These are phyloP conservation scores for Rissa tridactyla DNA, from an alignment of 2,113 vertebrate genomes.

Conservation along the genomic window DNA sequence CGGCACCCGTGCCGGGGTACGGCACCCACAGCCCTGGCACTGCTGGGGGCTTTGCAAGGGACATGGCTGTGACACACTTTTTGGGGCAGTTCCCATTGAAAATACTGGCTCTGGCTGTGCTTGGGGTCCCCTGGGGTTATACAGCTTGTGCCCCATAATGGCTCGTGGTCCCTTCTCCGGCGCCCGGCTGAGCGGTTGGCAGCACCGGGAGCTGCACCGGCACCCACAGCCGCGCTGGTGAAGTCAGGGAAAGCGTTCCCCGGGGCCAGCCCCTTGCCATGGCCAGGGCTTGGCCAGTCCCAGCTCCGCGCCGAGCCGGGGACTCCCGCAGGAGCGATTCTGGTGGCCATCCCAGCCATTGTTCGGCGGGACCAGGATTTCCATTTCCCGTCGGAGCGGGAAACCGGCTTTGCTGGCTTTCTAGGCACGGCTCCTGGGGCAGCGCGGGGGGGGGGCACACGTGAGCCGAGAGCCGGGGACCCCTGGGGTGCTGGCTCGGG, in stretches of 20 bases:
- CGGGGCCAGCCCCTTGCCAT: rapidly evolving
- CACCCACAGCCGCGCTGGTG: rapidly evolving
- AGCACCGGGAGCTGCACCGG: not conserved
- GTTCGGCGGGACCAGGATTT: not conserved
- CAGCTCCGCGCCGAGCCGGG: rapidly evolving
- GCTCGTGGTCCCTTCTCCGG: rapidly evolving
- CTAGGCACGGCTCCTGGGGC: not conserved
- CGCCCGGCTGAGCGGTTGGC: rapidly evolving
- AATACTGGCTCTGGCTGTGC: rapidly evolving
- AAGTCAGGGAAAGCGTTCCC: not conserved
- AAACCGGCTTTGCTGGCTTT: not conserved
- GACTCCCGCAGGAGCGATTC: not conserved
- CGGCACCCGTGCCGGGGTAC: rapidly evolving
- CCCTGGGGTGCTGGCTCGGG: not conserved
- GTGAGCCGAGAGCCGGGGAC: rapidly evolving
- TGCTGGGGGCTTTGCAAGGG: not conserved
- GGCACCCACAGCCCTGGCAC: not conserved
- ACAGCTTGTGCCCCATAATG: rapidly evolving
- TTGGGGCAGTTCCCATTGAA: not conserved
- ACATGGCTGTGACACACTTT: rapidly evolving
- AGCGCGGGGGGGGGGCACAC: rapidly evolving
- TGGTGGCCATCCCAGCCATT: not conserved
- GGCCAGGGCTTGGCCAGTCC: rapidly evolving
- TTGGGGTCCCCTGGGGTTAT: not conserved
- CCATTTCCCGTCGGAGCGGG: not conserved